Evolutionary conservation across 92 coral and sea anemone species (phyloP), one percentile per base, ranked within the genome.

Genomic region (Palythoa caribaeorum): DNA sequence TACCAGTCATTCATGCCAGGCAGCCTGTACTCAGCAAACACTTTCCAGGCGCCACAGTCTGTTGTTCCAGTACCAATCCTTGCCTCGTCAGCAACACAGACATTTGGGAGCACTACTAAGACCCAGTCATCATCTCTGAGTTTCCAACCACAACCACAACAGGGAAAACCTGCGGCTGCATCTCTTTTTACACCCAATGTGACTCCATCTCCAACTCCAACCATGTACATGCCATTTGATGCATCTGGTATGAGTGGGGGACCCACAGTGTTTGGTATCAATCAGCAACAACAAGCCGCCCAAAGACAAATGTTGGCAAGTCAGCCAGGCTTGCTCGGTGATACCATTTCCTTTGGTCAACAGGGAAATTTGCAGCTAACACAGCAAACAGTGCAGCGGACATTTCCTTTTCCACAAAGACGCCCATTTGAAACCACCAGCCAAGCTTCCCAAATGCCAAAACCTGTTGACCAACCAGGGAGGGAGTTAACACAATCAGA

Each of bases 151-250:
- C 98, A 89, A 73, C 87, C 94, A 70, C 98, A 93, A 40, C 96
- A 91, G 65, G 85, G 89, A 6, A 95, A 95, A 85, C 77, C 98
- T 17, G 93, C 86, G 35, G 77, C 85, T 37, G 93, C 91, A 14
- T 90, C 98, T 8, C 87, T 95, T 71, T 95, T 93, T 86, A 91
- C 94, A 36, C 94, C 92, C 19, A 88, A 79, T 38, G 87, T 90
- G 16, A 88, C 92, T 38, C 93, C 93, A 6, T 90, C 94, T 57
- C 92, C 88, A 15, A 84, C 94, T 21, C 98, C 93, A 63, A 75
- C 98, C 7, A 90, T 95, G 84, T 95, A 91, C 93, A 91, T 95
- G 96, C 96, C 94, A 3, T 95, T 91, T 78, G 98, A 95, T 54
- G 93, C 96, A 50, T 92, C 92, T 62, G 89, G 87, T 28, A 84